Evolutionary conservation across 1,140 invertebrate genomes (phyloP).

Genomic region (Drosophila gunungcola): DNA sequence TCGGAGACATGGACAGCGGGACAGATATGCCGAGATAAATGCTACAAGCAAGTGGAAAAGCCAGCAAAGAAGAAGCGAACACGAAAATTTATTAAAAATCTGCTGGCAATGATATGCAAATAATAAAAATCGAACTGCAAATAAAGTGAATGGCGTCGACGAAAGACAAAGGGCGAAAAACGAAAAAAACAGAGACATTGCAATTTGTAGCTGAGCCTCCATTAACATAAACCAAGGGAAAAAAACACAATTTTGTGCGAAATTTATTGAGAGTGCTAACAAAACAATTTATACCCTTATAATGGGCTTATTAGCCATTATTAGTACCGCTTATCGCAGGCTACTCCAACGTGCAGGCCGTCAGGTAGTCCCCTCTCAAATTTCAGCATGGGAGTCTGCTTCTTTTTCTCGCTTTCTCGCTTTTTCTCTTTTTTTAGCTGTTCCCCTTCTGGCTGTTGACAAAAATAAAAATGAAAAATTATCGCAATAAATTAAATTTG

Average conservation of each 20-base stretch:
- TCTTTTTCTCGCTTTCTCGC: slow-evolving; percentile 4
- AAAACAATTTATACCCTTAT: slow-evolving; percentile 83
- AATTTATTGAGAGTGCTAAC: slow-evolving; percentile 83
- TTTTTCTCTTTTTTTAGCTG: slow-evolving; percentile 5
- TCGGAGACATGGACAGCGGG: slow-evolving; percentile 26
- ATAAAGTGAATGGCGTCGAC: slow-evolving; percentile 19
- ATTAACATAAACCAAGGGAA: slow-evolving; percentile 79
- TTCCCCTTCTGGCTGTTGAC: slow-evolving; percentile 63
- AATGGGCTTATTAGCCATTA: slow-evolving; percentile 83
- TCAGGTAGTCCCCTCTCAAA: slow-evolving; percentile 53
- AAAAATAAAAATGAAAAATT: slow-evolving; percentile 83
- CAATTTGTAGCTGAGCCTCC: slow-evolving; percentile 75
- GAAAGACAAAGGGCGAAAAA: slow-evolving; percentile 60
- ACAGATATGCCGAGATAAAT: slow-evolving; percentile 42
- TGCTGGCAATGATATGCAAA: slow-evolving; percentile 68
- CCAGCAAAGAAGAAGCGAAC: slow-evolving; percentile 28
- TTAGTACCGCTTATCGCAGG: slow-evolving; percentile 80
- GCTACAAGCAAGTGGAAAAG: slow-evolving; percentile 43
- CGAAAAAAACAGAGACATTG: slow-evolving; percentile 72
- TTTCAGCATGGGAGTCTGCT: slow-evolving; percentile 49
- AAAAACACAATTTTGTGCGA: slow-evolving; percentile 64
- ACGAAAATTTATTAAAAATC: slow-evolving; percentile 81
- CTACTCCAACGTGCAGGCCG: slow-evolving; percentile 45
- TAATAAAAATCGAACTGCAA: slow-evolving; percentile 47
- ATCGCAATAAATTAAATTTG: slow-evolving; percentile 83